Percentiles rank a stretch among this genome's conserved stretches.
Conservation (phyloP, 2,888 invertebrate genomes). For the Pyrochroa serraticornis region DNA sequence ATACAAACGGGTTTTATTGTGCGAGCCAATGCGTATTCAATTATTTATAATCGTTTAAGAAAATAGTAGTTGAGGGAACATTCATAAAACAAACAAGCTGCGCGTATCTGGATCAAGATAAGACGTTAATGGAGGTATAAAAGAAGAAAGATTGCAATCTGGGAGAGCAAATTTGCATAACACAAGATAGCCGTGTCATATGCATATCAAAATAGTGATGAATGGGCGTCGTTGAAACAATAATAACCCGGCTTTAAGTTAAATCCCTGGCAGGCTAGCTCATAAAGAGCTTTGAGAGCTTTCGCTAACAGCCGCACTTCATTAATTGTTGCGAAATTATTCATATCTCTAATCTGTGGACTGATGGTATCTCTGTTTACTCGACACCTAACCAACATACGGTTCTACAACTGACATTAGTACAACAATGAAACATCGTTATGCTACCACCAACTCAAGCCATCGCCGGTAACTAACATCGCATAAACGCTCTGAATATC, state of each 20-base stretch:
- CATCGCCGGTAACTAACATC: constrained; percentile 31
- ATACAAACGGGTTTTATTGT: constrained; percentile 17
- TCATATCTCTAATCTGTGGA: constrained; percentile 56
- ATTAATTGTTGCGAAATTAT: constrained; percentile 56
- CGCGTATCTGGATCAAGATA: constrained; percentile 23
- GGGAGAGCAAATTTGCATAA: constrained; percentile 52
- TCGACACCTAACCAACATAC: constrained; percentile 35
- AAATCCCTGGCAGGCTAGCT: constrained; percentile 46
- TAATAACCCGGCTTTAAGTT: constrained; percentile 48
- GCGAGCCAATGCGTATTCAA: constrained; percentile 17
- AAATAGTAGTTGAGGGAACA: constrained; percentile 9
- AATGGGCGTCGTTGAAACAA: constrained; percentile 53
- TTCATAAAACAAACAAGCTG: constrained; percentile 16
- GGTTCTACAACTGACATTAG: constrained; percentile 30
- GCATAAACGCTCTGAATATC: constrained; percentile 28
- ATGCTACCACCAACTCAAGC: constrained; percentile 28
- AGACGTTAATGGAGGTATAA: constrained; percentile 32
- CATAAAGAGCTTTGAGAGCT: constrained; percentile 53
- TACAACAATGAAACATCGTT: constrained; percentile 35
- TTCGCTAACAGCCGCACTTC: constrained; percentile 52
- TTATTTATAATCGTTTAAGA: constrained; percentile 26
- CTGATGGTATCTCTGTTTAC: constrained; percentile 55
- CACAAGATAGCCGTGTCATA: constrained; percentile 49
- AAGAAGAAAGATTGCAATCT: constrained; percentile 52
- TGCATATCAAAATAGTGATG: constrained; percentile 53